Conservation (phyloP, 2,797 vertebrate genomes). For the Megaceryle alcyon region DNA sequence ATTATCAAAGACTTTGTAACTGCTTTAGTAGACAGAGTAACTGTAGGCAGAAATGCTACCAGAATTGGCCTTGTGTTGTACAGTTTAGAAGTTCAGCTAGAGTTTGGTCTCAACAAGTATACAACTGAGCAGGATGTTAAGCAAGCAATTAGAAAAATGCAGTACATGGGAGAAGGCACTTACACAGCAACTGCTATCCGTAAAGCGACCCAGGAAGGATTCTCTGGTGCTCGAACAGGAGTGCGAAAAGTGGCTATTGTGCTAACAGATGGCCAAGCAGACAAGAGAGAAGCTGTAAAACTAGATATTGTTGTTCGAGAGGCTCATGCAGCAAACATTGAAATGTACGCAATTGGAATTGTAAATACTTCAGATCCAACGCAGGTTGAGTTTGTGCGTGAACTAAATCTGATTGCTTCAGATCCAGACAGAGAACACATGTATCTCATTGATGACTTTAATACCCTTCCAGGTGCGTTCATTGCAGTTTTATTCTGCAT, state of each 20-base stretch:
- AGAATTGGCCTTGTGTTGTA: constrained; percentile 91
- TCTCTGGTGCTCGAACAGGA: constrained; percentile 85
- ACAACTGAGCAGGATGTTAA: constrained; percentile 86
- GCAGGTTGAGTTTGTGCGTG: constrained; percentile 85
- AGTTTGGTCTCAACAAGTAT: constrained; percentile 87
- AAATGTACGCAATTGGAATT: constrained; percentile 93
- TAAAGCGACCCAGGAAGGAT: constrained; percentile 90
- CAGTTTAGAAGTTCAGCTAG: constrained; percentile 87
- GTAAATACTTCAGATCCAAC: constrained; percentile 89
- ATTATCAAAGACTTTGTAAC: constrained; percentile 94
- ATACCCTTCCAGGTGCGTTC: constrained; percentile 87
- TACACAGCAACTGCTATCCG: constrained; percentile 91
- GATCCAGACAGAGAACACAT: constrained; percentile 91
- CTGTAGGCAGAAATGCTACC: constrained; percentile 89
- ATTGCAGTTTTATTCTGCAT: background rate
- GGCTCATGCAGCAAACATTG: constrained; percentile 90
- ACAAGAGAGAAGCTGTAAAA: constrained; percentile 89
- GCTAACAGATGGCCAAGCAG: constrained; percentile 90
- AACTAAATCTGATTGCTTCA: constrained; percentile 92
- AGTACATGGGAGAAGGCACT: constrained; percentile 93
- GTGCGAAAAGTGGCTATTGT: constrained; percentile 92
- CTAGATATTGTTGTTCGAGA: constrained; percentile 88
- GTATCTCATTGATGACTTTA: constrained; percentile 93
- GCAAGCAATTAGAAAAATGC: constrained; percentile 87
- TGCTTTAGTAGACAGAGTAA: constrained; percentile 88